Conservation (phyloP, 1,140 invertebrate genomes). For the Drosophila baimaii region DNA sequence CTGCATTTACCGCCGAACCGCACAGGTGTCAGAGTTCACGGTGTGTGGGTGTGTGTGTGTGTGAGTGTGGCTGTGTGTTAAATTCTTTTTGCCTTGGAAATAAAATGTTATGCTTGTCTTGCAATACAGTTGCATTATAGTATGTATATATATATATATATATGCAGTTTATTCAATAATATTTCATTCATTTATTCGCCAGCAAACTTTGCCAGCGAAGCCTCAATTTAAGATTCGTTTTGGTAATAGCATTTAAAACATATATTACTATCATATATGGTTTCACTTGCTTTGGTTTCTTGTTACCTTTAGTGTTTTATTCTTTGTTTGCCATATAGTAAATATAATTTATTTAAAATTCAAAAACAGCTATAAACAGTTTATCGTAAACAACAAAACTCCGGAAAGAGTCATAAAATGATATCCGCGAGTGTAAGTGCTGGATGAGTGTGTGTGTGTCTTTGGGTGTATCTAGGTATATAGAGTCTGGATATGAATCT, state of each 20-base stretch:
- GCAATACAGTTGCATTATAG: slow-evolving; percentile 69
- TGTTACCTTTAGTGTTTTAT: slow-evolving; percentile 34
- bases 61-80: slow-evolving; percentile 37
- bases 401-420: slow-evolving; percentile 73
- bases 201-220: slow-evolving; percentile 26
- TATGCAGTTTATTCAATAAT: slow-evolving; percentile 72
- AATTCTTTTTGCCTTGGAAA: slow-evolving; percentile 63
- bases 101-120: slow-evolving; percentile 73
- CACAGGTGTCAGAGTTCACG: slow-evolving; percentile 31
- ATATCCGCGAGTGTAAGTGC: slow-evolving; percentile 54
- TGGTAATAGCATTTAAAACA: slow-evolving; percentile 77
- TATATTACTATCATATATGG: slow-evolving; percentile 67
- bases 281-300: slow-evolving; percentile 38
- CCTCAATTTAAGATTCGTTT: slow-evolving; percentile 58
- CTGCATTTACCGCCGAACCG: slow-evolving; percentile 36
- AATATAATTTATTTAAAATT: slow-evolving; percentile 83
- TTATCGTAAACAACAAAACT: slow-evolving; percentile 66
- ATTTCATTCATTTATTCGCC: slow-evolving; percentile 64
- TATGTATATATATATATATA: slow-evolving; percentile 49
- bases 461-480: slow-evolving; percentile 13
- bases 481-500: slow-evolving; percentile 17
- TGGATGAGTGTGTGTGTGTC: slow-evolving; percentile 10
- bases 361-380: slow-evolving; percentile 82
- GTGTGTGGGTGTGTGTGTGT: slow-evolving; percentile 14
- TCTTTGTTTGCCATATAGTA: slow-evolving; percentile 63